Evolutionary conservation across 2,797 vertebrate genomes (phyloP).

Genomic region (Xenops minutus): DNA sequence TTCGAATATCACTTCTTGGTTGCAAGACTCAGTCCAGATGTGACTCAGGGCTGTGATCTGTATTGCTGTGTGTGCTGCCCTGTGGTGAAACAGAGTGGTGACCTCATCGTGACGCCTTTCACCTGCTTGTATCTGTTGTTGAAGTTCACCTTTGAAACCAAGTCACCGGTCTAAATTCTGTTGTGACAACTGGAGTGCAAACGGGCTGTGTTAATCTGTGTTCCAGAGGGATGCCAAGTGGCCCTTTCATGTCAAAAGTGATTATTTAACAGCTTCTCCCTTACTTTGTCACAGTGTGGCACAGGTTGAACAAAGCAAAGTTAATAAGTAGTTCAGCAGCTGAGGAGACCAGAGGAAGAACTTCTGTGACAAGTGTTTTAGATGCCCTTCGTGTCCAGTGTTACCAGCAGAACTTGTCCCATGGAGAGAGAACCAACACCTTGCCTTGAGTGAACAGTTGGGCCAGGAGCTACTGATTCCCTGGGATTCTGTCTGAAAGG

Average conservation of each 20-base stretch:
- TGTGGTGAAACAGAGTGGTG: neutral
- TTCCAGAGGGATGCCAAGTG: neutral
- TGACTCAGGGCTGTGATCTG: neutral
- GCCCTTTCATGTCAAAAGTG: neutral
- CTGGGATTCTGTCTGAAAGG: neutral
- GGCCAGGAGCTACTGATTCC: neutral
- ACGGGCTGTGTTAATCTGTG: neutral
- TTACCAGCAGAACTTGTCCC: neutral
- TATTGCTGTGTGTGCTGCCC: neutral
- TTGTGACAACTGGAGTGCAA: slow-evolving; percentile 15
- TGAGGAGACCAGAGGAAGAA: neutral
- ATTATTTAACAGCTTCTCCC: neutral
- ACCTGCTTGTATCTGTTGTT: neutral
- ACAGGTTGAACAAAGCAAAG: neutral
- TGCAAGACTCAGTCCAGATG: neutral
- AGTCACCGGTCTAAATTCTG: neutral
- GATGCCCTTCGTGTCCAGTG: neutral
- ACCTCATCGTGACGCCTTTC: neutral
- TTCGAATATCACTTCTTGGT: neutral
- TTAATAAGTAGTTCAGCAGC: neutral
- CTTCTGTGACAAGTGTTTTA: neutral
- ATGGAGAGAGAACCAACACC: neutral
- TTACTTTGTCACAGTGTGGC: neutral
- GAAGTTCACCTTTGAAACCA: slow-evolving; percentile 41
- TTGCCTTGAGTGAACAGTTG: neutral